Evolutionary conservation across 92 coral and sea anemone genomes (phyloP).

Genomic region (Muricea muricata): DNA sequence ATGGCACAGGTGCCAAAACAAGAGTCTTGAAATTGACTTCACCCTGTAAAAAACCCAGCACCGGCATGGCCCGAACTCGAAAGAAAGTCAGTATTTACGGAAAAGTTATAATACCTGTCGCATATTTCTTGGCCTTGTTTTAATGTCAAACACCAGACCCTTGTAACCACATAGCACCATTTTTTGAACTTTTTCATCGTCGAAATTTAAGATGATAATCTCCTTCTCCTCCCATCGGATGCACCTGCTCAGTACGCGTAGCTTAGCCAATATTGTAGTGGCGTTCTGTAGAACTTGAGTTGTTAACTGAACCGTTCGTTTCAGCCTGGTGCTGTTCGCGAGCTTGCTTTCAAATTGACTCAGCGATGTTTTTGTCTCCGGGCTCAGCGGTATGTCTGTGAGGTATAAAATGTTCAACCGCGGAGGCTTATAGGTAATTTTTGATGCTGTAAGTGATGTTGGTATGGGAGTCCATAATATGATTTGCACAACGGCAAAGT

Average conservation of each 20-base stretch:
- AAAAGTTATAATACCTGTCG: background rate
- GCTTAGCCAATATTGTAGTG: background rate
- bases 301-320: background rate
- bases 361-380: background rate
- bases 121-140: constrained; percentile 8
- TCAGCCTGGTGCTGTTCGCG: background rate
- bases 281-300: constrained; percentile 3
- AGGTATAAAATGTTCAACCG: constrained; percentile 10
- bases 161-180: background rate
- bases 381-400: background rate
- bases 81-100: too few species aligned
- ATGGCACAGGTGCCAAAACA: too few species aligned
- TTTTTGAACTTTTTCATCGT: background rate
- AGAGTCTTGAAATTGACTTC: too few species aligned
- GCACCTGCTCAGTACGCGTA: background rate
- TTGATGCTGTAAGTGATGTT: background rate
- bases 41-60: too few species aligned
- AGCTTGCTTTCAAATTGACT: background rate
- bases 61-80: too few species aligned
- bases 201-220: background rate
- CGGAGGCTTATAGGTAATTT: background rate
- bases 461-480: background rate
- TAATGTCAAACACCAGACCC: constrained; percentile 25
- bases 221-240: background rate
- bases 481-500: background rate